Evolutionary conservation across 2,888 invertebrate species (phyloP).

Genomic region (Mesodorylaimus sp.): DNA sequence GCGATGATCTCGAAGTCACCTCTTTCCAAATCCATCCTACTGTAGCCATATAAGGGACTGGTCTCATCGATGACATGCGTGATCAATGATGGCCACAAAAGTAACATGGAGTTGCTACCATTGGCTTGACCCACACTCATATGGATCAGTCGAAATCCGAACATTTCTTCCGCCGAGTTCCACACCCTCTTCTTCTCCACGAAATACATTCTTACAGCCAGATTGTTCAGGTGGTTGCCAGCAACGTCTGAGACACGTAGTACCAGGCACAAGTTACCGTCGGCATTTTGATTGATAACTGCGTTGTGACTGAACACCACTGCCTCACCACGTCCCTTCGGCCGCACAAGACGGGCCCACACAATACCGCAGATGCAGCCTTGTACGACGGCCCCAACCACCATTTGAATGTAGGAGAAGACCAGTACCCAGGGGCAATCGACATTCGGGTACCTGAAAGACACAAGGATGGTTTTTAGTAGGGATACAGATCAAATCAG

Average conservation of each 20-base stretch:
- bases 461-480: too few species aligned
- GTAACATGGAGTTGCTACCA: slow-evolving; percentile 1
- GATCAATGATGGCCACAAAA: slow-evolving; percentile 2
- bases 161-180: neutral
- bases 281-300: neutral
- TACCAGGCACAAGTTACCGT: neutral
- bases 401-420: neutral
- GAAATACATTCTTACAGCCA: neutral
- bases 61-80: slow-evolving; percentile 1
- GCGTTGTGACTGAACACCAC: slow-evolving; percentile 4
- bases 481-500: too few species aligned
- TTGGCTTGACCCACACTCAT: slow-evolving; percentile 5
- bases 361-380: slow-evolving; percentile 3
- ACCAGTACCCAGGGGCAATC: neutral
- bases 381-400: slow-evolving; percentile 1
- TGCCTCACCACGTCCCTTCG: slow-evolving; percentile 1
- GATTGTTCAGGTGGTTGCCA: too few species aligned
- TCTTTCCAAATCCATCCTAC: neutral
- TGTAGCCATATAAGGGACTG: neutral
- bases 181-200: neutral
- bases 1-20: slow-evolving; percentile 1
- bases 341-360: slow-evolving; percentile 5
- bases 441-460: slow-evolving; percentile 2
- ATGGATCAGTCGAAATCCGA: neutral
- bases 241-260: slow-evolving; percentile 5